Percentiles rank a stretch among this genome's conserved stretches.
Evolutionary conservation across 2,888 invertebrate species (phyloP).

Genomic region (Cheilosia soror): DNA sequence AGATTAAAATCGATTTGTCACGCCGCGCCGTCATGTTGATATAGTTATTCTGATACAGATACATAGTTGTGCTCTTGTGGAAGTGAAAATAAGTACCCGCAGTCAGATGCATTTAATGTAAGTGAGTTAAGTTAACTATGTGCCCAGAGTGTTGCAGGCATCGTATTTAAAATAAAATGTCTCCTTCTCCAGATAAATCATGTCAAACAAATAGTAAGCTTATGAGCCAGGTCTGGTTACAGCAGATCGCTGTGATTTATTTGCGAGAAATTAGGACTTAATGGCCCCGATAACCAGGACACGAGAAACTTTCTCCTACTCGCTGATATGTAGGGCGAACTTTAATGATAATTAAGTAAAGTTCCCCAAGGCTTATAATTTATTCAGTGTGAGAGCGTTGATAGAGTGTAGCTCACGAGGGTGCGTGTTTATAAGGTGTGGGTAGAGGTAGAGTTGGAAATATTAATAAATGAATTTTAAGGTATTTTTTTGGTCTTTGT

Average conservation of each 20-base stretch:
- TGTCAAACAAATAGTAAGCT: constrained; percentile 5
- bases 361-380: constrained; percentile 30
- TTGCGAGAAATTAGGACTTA: constrained; percentile 50
- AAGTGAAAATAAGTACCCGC: constrained; percentile 28
- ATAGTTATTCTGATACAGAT: constrained; percentile 7
- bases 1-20: constrained; percentile 5
- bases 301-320: constrained; percentile 20
- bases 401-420: background rate
- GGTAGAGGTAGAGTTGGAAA: background rate
- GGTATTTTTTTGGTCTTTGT: no score
- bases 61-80: background rate
- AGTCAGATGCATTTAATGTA: constrained; percentile 66
- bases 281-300: constrained; percentile 50
- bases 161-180: background rate
- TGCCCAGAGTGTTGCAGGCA: constrained; percentile 22
- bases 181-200: constrained; percentile 40
- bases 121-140: constrained; percentile 55
- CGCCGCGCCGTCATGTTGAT: background rate
- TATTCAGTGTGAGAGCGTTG: constrained; percentile 7
- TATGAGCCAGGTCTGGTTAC: constrained; percentile 8
- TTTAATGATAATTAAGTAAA: constrained; percentile 51
- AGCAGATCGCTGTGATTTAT: constrained; percentile 45
- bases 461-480: background rate
- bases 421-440: background rate
- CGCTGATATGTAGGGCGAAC: constrained; percentile 1